A percentile compares a stretch with the other conserved stretches of the same genome.
phyloP scores from a whole-genome alignment of 2,888 invertebrate genomes.

The Amblyteles armatorius region DNA sequence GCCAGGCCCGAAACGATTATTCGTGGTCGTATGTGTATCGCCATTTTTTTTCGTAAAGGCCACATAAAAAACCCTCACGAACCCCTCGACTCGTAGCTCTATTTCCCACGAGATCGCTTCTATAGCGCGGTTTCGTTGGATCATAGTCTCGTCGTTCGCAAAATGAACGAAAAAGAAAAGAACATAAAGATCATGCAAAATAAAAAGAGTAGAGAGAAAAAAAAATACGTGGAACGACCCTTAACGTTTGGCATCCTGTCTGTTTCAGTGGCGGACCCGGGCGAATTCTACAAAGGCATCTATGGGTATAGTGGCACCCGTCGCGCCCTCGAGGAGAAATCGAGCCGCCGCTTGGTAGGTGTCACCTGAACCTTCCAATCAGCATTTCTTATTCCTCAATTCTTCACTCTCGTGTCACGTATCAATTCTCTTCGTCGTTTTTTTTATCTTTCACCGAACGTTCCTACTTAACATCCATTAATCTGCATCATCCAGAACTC shows the following conservation, averaged over 20 bases:
- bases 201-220: slow-evolving; percentile 34
- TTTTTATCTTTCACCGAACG: neutral
- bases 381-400: slow-evolving; percentile 63
- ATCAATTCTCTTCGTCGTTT: neutral
- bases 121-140: slow-evolving; percentile 63
- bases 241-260: slow-evolving; percentile 86
- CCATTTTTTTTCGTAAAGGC: slow-evolving; percentile 25
- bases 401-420: slow-evolving; percentile 19
- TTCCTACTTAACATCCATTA: neutral
- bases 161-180: slow-evolving; percentile 55
- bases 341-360: slow-evolving; percentile 90
- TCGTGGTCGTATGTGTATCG: slow-evolving; percentile 21
- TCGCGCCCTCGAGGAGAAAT: slow-evolving; percentile 88
- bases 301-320: slow-evolving; percentile 90
- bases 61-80: slow-evolving; percentile 44
- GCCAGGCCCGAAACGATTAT: slow-evolving; percentile 51
- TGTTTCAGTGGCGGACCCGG: slow-evolving; percentile 90
- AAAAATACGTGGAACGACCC: slow-evolving; percentile 71
- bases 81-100: slow-evolving; percentile 46
- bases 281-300: slow-evolving; percentile 95
- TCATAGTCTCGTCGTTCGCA: slow-evolving; percentile 52
- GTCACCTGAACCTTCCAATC: slow-evolving; percentile 79
- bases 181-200: slow-evolving; percentile 44
- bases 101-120: slow-evolving; percentile 61
- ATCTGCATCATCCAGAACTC: neutral